A percentile compares a stretch with the other conserved stretches of the same genome.
phyloP scores from a whole-genome alignment of 2,113 vertebrate species.

The Hoplias malabaricus region DNA sequence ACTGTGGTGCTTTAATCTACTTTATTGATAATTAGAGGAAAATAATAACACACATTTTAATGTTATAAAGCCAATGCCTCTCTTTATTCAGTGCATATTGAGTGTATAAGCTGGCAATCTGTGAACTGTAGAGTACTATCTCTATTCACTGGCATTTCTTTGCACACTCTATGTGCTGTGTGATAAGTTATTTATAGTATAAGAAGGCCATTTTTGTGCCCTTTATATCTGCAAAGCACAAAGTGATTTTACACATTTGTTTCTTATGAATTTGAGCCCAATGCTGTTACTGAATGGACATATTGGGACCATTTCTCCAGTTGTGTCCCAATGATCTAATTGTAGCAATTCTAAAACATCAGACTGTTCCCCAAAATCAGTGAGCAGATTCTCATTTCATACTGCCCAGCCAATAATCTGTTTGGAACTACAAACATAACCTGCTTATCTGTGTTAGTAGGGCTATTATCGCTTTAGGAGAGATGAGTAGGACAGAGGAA shows the following conservation, averaged over 20 bases:
- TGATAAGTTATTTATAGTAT: neutral
- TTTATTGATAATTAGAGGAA: too few relatives aligned
- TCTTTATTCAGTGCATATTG: too few relatives aligned
- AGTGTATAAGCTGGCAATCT: neutral
- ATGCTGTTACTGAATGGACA: neutral
- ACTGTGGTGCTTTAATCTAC: too few relatives aligned
- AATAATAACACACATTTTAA: too few relatives aligned
- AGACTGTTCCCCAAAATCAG: neutral
- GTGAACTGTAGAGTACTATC: neutral
- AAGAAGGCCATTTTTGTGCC: neutral
- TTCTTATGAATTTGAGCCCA: neutral
- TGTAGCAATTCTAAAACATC: neutral
- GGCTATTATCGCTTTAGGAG: slow-evolving; percentile 38
- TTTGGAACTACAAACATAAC: slow-evolving; percentile 46
- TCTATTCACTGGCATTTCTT: neutral
- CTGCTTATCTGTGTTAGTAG: slow-evolving; percentile 51
- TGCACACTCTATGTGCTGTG: neutral
- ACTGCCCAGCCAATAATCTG: slow-evolving; percentile 16
- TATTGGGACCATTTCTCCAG: neutral
- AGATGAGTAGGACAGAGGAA: slow-evolving; percentile 35
- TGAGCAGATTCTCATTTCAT: neutral
- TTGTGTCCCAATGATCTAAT: neutral
- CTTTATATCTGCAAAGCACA: neutral
- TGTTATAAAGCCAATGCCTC: too few relatives aligned
- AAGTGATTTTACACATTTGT: too few relatives aligned